Base-by-base conservation (phyloP, 2,888 invertebrate species). In the Apamea monoglypha region DNA sequence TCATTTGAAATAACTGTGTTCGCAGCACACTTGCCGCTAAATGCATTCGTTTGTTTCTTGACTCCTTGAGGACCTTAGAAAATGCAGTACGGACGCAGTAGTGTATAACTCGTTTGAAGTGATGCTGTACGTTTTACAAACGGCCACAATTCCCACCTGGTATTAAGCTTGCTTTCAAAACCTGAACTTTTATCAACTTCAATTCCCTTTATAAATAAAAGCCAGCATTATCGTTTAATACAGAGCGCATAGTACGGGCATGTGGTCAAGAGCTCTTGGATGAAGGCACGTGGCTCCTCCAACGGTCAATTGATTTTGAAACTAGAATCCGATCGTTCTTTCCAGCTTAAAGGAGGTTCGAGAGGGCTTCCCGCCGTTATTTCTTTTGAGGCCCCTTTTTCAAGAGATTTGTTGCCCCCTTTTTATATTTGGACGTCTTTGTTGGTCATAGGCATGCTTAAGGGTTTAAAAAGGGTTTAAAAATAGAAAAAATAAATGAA, bases 231-330 rank as follows among this genome's bases (percentile, higher is more conserved):
- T n/a, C 44, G 71, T 81, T 53, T 71, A 81, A 40, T 74, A 71
- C 61, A 40, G 32, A 73, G 50, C 56, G 40, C 10, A 68, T 78
- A 68, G 81, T 86, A 85, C 76, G 74, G 80, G 74, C 53, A 84
- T 84, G 86, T 86, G 81, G 87, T 90, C 83, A 83, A 92, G 91
- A 77, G 87, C 80, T 70, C 92, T 91, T 81, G 74, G 84, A 79
- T 82, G 86, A 86, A 85, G 82, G 84, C 88, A 85, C 89, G 89
- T 83, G 83, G 83, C 82, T 85, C 81, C 70, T 84, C 74, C 83
- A 88, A 85, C 87, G 92, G 92, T 91, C 92, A 90, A 92, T 92
- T 92, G 92, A 92, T 91, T 92, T 92, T 91, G 91, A 92, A 92
- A 92, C 92, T 92, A 92, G 92, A 90, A 87, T 87, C 82, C 85